Evolutionary conservation across 2,797 vertebrate species (phyloP).

Genomic region (Catharus ustulatus): DNA sequence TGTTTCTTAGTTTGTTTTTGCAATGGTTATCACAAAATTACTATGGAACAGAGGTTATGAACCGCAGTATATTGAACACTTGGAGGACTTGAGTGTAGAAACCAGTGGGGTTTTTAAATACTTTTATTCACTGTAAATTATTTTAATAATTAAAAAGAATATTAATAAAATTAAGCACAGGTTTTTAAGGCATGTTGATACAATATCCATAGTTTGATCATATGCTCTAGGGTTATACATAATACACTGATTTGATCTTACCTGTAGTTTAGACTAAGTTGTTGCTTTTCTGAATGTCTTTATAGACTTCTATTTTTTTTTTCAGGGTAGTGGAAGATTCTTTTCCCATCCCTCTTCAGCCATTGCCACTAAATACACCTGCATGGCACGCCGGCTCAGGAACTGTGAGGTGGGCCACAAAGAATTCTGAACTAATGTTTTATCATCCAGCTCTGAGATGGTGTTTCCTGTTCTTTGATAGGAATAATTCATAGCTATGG

Average conservation of each 20-base stretch:
- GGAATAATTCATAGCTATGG: background rate
- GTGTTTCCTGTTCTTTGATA: background rate
- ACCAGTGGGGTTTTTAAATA: background rate
- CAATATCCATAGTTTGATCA: background rate
- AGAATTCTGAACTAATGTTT: background rate
- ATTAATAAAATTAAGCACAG: background rate
- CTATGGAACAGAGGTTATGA: background rate
- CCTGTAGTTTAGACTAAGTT: background rate
- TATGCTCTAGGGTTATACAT: background rate
- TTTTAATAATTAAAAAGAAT: background rate
- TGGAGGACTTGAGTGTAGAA: background rate
- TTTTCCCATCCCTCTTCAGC: slow-evolving; percentile 75
- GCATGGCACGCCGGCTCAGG: slow-evolving; percentile 80
- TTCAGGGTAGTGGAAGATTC: slow-evolving; percentile 72
- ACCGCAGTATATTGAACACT: background rate
- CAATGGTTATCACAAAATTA: background rate
- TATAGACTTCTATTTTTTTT: background rate
- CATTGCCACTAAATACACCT: slow-evolving; percentile 77
- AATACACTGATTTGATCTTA: background rate
- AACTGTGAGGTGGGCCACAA: slow-evolving; percentile 80
- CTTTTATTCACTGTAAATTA: background rate
- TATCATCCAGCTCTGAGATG: background rate
- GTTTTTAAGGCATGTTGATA: background rate
- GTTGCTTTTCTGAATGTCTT: background rate
- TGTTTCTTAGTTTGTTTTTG: background rate